Base-by-base conservation (phyloP, 2,888 invertebrate species). In the Philereme vetulata region DNA sequence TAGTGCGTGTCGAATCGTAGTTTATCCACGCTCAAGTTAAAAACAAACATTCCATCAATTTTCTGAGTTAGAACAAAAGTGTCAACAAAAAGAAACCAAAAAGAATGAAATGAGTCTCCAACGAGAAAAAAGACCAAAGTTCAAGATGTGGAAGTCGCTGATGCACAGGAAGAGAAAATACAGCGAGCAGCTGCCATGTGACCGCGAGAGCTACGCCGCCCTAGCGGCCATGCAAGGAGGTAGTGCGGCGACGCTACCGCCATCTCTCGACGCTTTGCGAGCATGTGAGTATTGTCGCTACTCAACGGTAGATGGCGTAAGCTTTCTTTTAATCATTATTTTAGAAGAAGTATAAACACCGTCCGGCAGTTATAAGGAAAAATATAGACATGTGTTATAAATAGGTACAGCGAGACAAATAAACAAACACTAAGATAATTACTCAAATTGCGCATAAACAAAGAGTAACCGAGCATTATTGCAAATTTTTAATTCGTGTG, bases 81-180 rank as follows among this genome's bases (percentile, higher is more conserved):
- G 45, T 48, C 47, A 45, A 60, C 59, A 66, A 68, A 72, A 75
- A 74, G 77, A 68, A 55, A 60, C 62, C 45, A 48, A 73, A 78
- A 74, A 72, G 65, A 64, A 78, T 80, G 78, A 65, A 75, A 91
- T 90, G 90, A 89, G 88, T 87, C 80, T 90, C 62, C 86, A 88
- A 81, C 81, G 85, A 71, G 80, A 83, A 45, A 90, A 88, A 74
- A 84, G 78, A 68, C 74, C 80, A 42, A 88, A 84, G 72, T 85
- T 88, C 75, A 92, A 82, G 60, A 92, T 92, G 92, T 92, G 92
- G 92, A 91, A 90, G 73, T 84, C 90, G 53, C 81, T 92, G 67
- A 84, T 92, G 65, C 82, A 90, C 70, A 85, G 89, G 66, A 91
- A 89, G 71, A 85, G 91, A 73, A 91, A 92, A 81, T 90, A 86